Evolutionary conservation across 1,140 invertebrate genomes (phyloP), one percentile per base, ranked within the genome.

Genomic region (Anastrepha ludens): DNA sequence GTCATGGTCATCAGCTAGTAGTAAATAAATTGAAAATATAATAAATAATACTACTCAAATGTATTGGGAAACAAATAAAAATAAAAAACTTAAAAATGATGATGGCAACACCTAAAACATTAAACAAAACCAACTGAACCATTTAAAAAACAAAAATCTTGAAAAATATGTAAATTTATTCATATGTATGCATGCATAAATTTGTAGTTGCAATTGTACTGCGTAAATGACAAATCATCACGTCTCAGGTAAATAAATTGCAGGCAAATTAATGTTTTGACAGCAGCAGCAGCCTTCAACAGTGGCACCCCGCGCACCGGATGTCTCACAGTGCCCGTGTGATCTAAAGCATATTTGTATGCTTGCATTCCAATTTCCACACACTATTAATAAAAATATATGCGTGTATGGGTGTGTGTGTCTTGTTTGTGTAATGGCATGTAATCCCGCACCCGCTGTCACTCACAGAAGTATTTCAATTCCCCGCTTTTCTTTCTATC

Each of bases 181-280:
- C 29, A 29, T 29, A 58, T 29, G 29, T 67, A 67, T 67, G 29
- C 11, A 29, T 17, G 17, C 3, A 39, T 39, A 67, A 20, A 67
- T 29, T 50, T 41, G 74, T 55, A 50, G 29, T 29, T 29, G 1
- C 55, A 13, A 58, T 81, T 81, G 74, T 81, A 20, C 11, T 50
- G 47, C 47, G 20, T 7, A 81, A 55, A 55, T 81, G 74, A 81
- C 74, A 81, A 81, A 81, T 81, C 74, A 81, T 81, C 74, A 81
- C 74, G 74, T 81, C 47, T 11, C 74, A 17, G 74, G 44, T 17
- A 81, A 44, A 81, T 81, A 81, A 81, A 81, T 81, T 81, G 74
- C 74, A 11, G 50, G 47, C 74, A 81, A 81, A 81, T 81, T 81
- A 81, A 81, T 81, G 74, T 81, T 81, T 81, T 81, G 74, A 81